Evolutionary conservation across 2,797 vertebrate species (phyloP), one percentile per base, ranked within the genome.

Genomic region (Crenichthys baileyi): DNA sequence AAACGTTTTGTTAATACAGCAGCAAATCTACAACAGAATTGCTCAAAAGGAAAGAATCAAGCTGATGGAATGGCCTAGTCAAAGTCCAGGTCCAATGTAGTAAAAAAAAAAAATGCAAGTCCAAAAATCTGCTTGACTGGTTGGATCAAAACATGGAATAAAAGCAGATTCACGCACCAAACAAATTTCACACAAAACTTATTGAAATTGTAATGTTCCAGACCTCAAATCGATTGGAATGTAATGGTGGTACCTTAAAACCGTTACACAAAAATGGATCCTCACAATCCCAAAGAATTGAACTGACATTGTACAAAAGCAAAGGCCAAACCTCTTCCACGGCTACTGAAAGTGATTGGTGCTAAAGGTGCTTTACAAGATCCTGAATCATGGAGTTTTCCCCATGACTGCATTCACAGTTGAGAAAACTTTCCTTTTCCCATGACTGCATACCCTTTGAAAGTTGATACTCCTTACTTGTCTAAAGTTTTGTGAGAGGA

Each of bases 361-460:
- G 20, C 22, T 67, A 4, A 63, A 63, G 31, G 39, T 67, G 22
- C 39, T 67, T 20, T 41, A n/a, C 39, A 24, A 41, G 39, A 36
- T 41, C 36, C 63, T n/a, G 20, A 2, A 41, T 67, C 22, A 41
- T 41, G 20, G 11, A 41, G 31, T 67, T 67, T 24, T 67, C 63
- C 41, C 63, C 39, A 67, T 67, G 9, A 67, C 63, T 9, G 36
- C 39, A 67, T 41, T 67, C 20, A 41, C 63, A 41, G 39, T 24
- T 67, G 20, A 24, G 39, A n/a, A 67, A 67, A 67, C 63, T 41
- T 67, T 67, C 39, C 41, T 72, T 72, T 72, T 31, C 71, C 71
- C 13, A 20, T 75, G 18, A 67, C 50, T 20, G 29, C 61, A 13
- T n/a, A 44, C 63, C 39, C 53, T 68, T 55, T 76, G 75, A 76